phyloP scores from a whole-genome alignment of 1,140 invertebrate species.

The Drosophila ogumai region DNA sequence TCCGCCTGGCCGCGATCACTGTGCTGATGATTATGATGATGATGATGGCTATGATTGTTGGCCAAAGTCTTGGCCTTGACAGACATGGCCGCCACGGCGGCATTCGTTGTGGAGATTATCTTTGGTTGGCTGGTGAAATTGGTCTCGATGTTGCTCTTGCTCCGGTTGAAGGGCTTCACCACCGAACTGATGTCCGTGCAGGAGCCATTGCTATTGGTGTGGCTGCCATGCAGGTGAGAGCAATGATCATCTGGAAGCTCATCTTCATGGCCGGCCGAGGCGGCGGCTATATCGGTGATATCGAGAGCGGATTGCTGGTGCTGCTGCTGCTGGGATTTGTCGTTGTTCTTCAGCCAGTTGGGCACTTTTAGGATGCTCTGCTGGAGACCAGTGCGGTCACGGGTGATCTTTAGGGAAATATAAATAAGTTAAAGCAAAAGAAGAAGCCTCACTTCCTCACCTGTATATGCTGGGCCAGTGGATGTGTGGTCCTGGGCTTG shows the following conservation, averaged over 20 bases:
- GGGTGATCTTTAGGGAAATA: slow-evolving; percentile 87
- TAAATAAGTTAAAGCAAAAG: rapidly evolving
- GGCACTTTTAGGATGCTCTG: slow-evolving; percentile 95
- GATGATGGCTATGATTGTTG: slow-evolving; percentile 6
- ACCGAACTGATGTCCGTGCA: slow-evolving; percentile 67
- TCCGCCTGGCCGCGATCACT: slow-evolving; percentile 92
- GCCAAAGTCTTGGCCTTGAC: slow-evolving; percentile 59
- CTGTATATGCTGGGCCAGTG: slow-evolving; percentile 92
- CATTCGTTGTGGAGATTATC: slow-evolving; percentile 73
- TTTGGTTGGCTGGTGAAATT: slow-evolving; percentile 78
- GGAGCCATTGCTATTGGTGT: slow-evolving; percentile 54
- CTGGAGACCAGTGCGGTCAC: slow-evolving; percentile 95
- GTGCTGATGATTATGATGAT: slow-evolving; percentile 5
- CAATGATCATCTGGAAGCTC: slow-evolving; percentile 39
- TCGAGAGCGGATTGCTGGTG: slow-evolving; percentile 70
- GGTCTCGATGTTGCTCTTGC: slow-evolving; percentile 82
- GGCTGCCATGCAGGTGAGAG: slow-evolving; percentile 53
- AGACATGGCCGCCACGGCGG: slow-evolving; percentile 25
- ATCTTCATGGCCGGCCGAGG: slow-evolving; percentile 47
- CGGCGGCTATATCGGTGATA: slow-evolving; percentile 57
- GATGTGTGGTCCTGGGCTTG: slow-evolving; percentile 90
- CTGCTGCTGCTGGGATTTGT: slow-evolving; percentile 75
- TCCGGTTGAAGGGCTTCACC: slow-evolving; percentile 72
- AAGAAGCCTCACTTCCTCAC: slow-evolving; percentile 7
- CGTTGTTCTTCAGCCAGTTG: slow-evolving; percentile 90